phyloP scores from a whole-genome alignment of 2,797 vertebrate species.

The Pangasius sanitwongsei region DNA sequence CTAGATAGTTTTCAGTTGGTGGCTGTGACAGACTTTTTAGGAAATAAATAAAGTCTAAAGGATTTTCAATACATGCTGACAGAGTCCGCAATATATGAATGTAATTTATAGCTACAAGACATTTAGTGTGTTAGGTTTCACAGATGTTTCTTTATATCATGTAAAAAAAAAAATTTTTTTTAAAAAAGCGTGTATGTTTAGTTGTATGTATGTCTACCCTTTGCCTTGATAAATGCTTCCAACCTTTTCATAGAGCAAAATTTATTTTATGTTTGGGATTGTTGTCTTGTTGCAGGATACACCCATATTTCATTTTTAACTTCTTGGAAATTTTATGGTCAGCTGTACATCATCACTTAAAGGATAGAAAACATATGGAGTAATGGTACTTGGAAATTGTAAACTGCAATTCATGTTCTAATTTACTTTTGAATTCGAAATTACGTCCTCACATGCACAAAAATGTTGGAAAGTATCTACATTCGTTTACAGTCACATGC shows the following conservation, averaged over 20 bases:
- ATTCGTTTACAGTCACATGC: not conserved
- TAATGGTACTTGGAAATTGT: not conserved
- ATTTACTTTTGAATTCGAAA: not conserved
- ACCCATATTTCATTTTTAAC: not conserved
- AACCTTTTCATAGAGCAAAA: not conserved
- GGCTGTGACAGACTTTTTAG: not conserved
- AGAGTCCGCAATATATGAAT: not conserved
- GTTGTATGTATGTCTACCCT: no score
- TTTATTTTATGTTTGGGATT: not conserved
- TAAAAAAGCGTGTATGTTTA: not conserved
- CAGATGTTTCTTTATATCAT: not conserved
- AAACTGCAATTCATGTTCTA: no score
- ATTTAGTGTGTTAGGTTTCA: not conserved
- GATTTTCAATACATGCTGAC: not conserved
- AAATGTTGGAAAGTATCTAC: not conserved
- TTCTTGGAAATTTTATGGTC: not conserved
- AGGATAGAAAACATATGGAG: not conserved
- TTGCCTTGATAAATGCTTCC: not conserved
- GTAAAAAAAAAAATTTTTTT: not conserved
- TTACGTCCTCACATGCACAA: not conserved
- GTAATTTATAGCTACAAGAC: not conserved
- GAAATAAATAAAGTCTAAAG: not conserved
- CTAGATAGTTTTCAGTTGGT: not conserved
- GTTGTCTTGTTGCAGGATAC: not conserved
- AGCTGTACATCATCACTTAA: no score